Evolutionary conservation across 1,140 invertebrate species (phyloP), one percentile per base, ranked within the genome.

Genomic region (Bombus affinis): DNA sequence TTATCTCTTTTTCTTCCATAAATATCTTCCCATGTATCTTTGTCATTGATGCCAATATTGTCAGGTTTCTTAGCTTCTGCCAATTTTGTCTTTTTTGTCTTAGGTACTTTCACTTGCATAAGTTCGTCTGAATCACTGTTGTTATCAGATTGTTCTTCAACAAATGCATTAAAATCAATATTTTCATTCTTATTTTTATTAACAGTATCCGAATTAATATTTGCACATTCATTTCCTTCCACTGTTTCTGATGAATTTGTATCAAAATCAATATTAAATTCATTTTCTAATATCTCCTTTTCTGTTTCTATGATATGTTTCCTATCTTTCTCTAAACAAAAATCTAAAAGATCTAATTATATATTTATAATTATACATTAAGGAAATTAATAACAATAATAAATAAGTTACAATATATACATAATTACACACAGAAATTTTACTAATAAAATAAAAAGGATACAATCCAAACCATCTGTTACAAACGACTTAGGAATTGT

Each of bases 381-480:
- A 92, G 66, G 75, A 86, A 88, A 77, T 66, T 37, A 18, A 77
- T 22, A 39, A 66, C 65, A 39, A 39, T 5, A 39, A 39, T 13
- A 12, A 13, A 62, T 13, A 62, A 62, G 28, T n/a, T 62, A 13
- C 28, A 62, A 62, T n/a, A 10, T 12, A 3, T n/a, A 12, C 10
- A n/a, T 22, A 22, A 53, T 53, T 53, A 22, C 47, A 22, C 5
- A 53, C 3, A 62, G 10, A 62, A 12, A n/a, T 62, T 62, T 62
- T 47, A 78, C 80, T 81, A 81, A 65, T 77, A 83, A 42, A 47
- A 80, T 85, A 84, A 86, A 96, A 96, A 97, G 96, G 96, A 98
- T 98, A 98, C 98, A 99, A 93, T 98, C 98, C 47, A 99, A 95
- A 4, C 98, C 98, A 96, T 98, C 98, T 77, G 96, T 95, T 66